phyloP scores from a whole-genome alignment of 2,797 vertebrate genomes.

The Oophaga sylvatica region DNA sequence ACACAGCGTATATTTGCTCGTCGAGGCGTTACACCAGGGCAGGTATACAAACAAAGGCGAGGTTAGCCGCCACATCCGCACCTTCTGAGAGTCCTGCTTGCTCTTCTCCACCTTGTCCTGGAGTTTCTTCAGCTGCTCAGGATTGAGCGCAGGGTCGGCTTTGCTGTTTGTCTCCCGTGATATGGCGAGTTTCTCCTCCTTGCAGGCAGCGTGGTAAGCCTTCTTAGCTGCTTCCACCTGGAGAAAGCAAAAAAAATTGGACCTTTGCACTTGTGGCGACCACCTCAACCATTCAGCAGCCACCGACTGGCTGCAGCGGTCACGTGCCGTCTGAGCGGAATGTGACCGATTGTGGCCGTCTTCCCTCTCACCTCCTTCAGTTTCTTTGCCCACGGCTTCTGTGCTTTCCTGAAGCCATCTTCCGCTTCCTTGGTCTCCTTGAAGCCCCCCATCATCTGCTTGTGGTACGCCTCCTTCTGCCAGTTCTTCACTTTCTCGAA shows the following conservation, averaged over 20 bases:
- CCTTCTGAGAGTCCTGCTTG: constrained; percentile 95
- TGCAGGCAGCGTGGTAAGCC: constrained; percentile 88
- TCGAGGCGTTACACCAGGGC: background rate
- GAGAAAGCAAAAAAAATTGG: background rate
- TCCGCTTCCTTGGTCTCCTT: constrained; percentile 97
- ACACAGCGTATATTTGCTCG: constrained; percentile 37
- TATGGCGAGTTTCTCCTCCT: constrained; percentile 92
- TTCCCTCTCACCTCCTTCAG: constrained; percentile 87
- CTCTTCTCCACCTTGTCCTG: constrained; percentile 97
- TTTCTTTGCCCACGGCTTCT: constrained; percentile 99
- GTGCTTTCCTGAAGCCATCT: constrained; percentile 95
- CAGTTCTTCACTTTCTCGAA: constrained; percentile 98
- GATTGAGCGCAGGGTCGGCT: constrained; percentile 89
- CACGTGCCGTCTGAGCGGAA: too few relatives aligned
- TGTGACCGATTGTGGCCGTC: too few relatives aligned
- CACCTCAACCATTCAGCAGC: too few relatives aligned
- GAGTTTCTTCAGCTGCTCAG: constrained; percentile 92
- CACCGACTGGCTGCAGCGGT: too few relatives aligned
- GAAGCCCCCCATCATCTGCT: constrained; percentile 98
- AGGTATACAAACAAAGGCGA: background rate
- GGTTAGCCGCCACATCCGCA: constrained; percentile 63
- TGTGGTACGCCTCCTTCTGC: constrained; percentile 96
- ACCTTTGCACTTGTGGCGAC: too few relatives aligned
- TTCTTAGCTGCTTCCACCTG: constrained; percentile 90
- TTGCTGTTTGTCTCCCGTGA: constrained; percentile 91